These are phyloP conservation scores for Drosophila teissieri DNA, from an alignment of 1,140 invertebrate species.

Conservation along the genomic window DNA sequence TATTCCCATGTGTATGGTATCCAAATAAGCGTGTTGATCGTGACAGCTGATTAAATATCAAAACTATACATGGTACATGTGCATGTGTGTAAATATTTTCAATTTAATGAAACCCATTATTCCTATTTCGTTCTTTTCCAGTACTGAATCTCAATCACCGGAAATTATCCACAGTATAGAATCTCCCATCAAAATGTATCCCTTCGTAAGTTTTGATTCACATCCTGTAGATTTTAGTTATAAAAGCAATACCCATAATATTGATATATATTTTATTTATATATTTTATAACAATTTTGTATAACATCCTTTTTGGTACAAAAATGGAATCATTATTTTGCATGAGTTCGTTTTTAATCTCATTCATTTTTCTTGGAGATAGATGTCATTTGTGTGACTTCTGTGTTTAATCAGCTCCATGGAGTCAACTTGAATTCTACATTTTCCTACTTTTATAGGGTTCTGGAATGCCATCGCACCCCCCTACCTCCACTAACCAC, in stretches of 20 bases:
- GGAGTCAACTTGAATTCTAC: slow-evolving; percentile 14
- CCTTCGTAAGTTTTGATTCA: slow-evolving; percentile 34
- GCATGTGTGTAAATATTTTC: slow-evolving; percentile 24
- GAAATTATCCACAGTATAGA: slow-evolving; percentile 30
- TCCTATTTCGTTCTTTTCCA: slow-evolving; percentile 32
- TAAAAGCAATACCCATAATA: slow-evolving; percentile 2
- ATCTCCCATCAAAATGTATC: slow-evolving; percentile 44
- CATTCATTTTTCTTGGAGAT: neutral
- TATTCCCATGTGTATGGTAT: neutral
- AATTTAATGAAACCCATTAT: slow-evolving; percentile 1
- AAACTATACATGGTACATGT: neutral
- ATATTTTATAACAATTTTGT: too few relatives aligned
- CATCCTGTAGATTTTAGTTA: neutral
- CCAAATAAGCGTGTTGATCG: neutral
- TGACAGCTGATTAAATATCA: slow-evolving; percentile 10
- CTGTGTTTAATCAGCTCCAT: neutral
- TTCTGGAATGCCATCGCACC: slow-evolving; percentile 70
- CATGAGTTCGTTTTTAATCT: neutral
- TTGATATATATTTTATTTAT: too few relatives aligned
- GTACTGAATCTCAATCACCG: slow-evolving; percentile 44
- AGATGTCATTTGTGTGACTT: neutral
- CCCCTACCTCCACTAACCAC: slow-evolving; percentile 45
- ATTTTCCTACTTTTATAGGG: slow-evolving; percentile 75
- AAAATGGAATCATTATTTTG: too few relatives aligned
- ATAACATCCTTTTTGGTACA: neutral